Percentiles rank a stretch among this genome's conserved stretches.
These are phyloP conservation scores for Gastracanthus pulcherrimus DNA, from an alignment of 2,888 invertebrate species.

Conservation along the genomic window DNA sequence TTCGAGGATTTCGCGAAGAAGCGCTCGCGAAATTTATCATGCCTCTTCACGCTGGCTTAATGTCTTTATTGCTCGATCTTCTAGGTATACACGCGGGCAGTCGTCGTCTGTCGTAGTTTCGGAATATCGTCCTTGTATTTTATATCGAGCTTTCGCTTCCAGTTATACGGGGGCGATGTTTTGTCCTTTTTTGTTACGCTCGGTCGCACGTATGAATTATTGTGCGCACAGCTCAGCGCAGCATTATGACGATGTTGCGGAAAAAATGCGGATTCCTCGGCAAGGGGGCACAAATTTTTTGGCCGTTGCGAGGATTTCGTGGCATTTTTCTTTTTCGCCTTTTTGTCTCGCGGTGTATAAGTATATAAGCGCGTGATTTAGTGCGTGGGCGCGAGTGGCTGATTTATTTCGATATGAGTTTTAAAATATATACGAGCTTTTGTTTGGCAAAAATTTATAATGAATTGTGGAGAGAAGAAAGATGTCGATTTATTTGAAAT, in stretches of 20 bases:
- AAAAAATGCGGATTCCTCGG: background rate
- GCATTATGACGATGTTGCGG: conserved; percentile 20
- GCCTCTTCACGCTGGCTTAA: conserved; percentile 50
- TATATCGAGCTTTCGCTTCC: conserved; percentile 38
- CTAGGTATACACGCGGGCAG: conserved; percentile 20
- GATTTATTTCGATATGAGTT: conserved; percentile 31
- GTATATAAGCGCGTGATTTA: conserved; percentile 3
- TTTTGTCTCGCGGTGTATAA: background rate
- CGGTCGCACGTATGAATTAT: conserved; percentile 28
- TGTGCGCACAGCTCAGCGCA: too few relatives aligned
- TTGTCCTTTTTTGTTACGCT: background rate
- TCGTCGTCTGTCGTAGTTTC: too few relatives aligned
- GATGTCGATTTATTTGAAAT: too few relatives aligned
- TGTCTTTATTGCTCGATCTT: conserved; percentile 51
- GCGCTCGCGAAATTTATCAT: conserved; percentile 47
- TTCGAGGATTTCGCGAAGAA: background rate
- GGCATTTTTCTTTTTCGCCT: background rate
- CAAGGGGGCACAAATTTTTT: too few relatives aligned
- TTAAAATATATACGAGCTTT: conserved; percentile 1
- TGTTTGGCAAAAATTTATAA: background rate
- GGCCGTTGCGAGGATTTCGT: background rate
- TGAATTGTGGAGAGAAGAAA: too few relatives aligned
- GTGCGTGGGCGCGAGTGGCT: background rate
- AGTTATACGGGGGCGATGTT: background rate
- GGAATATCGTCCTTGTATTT: conserved; percentile 42